These are phyloP conservation scores for Gambusia affinis DNA, from an alignment of 2,113 vertebrate genomes.

Conservation along the genomic window DNA sequence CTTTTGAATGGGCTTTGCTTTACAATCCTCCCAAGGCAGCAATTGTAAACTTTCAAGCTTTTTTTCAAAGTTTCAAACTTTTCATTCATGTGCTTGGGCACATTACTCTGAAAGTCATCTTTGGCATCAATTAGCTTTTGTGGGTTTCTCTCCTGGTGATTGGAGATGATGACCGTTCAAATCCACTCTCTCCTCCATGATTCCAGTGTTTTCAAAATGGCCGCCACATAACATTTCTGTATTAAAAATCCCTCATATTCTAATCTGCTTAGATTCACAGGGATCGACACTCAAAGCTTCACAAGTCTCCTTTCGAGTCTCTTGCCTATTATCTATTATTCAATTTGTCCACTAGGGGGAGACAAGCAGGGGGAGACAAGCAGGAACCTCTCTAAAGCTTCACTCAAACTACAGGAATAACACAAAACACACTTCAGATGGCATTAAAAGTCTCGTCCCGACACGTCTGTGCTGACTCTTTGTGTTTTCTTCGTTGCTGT, in stretches of 20 bases:
- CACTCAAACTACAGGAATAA: neutral
- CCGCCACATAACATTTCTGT: neutral
- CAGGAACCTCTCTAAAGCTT: neutral
- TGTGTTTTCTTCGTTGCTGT: slow-evolving; percentile 41
- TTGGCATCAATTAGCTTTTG: neutral
- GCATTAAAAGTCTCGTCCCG: neutral
- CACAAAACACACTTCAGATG: neutral
- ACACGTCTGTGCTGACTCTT: slow-evolving; percentile 29
- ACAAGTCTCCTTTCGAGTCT: neutral
- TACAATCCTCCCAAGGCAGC: neutral
- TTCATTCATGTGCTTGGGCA: neutral
- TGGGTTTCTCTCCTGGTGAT: neutral
- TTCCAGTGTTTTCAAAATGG: too few relatives aligned
- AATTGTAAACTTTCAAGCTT: neutral
- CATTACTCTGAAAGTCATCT: neutral
- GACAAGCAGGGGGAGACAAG: slow-evolving; percentile 63
- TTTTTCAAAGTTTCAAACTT: too few relatives aligned
- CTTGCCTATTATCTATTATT: neutral
- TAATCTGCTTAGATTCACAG: neutral
- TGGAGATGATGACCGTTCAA: neutral
- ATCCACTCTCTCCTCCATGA: too few relatives aligned
- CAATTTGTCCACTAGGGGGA: slow-evolving; percentile 59
- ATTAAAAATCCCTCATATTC: neutral
- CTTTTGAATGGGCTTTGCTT: neutral
- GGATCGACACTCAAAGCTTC: neutral